Conservation (phyloP, 2,888 invertebrate species). For the Amphipoea oculea region DNA sequence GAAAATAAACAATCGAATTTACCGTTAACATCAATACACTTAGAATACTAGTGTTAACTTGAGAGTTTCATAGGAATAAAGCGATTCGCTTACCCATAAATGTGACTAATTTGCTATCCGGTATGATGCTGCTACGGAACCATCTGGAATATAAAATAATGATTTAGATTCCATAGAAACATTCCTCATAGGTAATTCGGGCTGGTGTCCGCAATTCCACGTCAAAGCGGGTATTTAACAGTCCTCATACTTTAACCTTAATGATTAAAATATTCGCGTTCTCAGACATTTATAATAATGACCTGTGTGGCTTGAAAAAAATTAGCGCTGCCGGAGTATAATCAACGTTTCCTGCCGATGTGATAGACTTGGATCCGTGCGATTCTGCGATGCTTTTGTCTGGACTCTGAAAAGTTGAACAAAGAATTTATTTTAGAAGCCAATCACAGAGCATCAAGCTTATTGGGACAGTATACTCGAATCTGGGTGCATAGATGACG, state of each 20-base stretch:
- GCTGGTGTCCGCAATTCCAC: not conserved
- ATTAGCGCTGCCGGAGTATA: constrained; percentile 77
- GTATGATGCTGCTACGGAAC: constrained; percentile 86
- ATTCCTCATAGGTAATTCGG: not conserved
- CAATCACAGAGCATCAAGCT: not conserved
- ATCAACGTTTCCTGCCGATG: constrained; percentile 78
- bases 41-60: not conserved
- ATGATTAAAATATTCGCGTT: not conserved
- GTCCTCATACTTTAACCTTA: not conserved
- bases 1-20: constrained; percentile 65
- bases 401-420: constrained; percentile 77
- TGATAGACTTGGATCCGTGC: constrained; percentile 83
- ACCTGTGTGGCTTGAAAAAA: constrained; percentile 83
- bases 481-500: not conserved
- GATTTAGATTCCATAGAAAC: not conserved
- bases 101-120: constrained; percentile 82
- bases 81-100: constrained; percentile 80
- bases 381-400: constrained; percentile 83
- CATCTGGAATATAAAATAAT: constrained; percentile 75
- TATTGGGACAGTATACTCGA: too few species aligned
- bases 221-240: not conserved
- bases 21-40: constrained; percentile 5
- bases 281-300: not conserved
- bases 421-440: not conserved
- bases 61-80: not conserved